Evolutionary conservation across 2,888 invertebrate genomes (phyloP), one percentile per base, ranked within the genome.

Genomic region (Lysandra coridon): DNA sequence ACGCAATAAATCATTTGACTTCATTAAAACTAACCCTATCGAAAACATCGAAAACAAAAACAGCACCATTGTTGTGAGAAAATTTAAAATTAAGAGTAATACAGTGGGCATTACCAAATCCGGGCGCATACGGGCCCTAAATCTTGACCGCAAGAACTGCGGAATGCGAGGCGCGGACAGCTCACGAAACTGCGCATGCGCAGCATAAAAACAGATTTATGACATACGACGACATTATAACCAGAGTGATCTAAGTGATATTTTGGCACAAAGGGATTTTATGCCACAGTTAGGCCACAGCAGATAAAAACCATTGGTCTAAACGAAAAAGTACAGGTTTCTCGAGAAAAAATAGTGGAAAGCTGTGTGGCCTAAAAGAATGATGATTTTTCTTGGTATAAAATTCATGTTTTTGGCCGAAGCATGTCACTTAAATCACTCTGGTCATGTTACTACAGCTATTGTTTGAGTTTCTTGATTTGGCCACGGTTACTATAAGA

Each of bases 71-170:
- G 69, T 69, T 69, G 14, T 69, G 69, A 33, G 69, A 69, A 76
- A 76, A 76, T 76, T 76, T 76, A 76, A 76, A 57, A 76, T 53
- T 53, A 76, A 53, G 49, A 76, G 49, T 57, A 57, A 37, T 76
- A 76, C 33, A 33, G 30, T 57, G 49, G 76, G 57, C 76, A 53
- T 76, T 76, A 76, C 76, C 76, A 53, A 76, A 76, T 57, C 49
- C 57, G 76, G 17, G 4, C 57, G 76, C 53, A 57, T 53, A 10
- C 12, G 30, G 10, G 76, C 33, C 76, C 76, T 76, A 76, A 76
- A 76, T 76, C 30, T 33, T 14, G 10, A 10, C 76, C 49, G 49
- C 75, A 49, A 44, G 49, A 75, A 44, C 74, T 17, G 74, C 44
- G 74, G 74, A 74, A 74, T 44, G 74, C 53, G 76, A 10, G 17